Evolutionary conservation across 1,140 invertebrate species (phyloP).

Genomic region (Macrosteles quadrilineatus): DNA sequence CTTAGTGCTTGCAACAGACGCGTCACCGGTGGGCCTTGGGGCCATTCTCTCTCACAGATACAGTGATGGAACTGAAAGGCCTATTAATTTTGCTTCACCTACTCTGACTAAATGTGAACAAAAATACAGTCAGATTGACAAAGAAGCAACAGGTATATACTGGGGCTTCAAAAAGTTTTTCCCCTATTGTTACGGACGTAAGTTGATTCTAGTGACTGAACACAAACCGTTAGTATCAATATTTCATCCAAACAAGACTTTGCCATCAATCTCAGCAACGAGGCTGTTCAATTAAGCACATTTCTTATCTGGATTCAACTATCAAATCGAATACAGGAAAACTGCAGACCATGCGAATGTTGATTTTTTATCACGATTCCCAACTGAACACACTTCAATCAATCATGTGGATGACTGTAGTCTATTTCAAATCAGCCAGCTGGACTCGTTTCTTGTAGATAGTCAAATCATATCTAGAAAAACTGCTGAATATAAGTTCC

Average conservation of each 20-base stretch:
- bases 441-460: background rate
- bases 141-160: constrained; percentile 48
- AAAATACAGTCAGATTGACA: constrained; percentile 48
- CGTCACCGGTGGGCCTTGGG: constrained; percentile 54
- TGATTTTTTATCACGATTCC: background rate
- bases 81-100: constrained; percentile 52
- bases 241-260: background rate
- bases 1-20: constrained; percentile 53
- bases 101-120: constrained; percentile 49
- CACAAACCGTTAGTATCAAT: background rate
- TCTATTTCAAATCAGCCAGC: background rate
- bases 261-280: background rate
- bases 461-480: too few relatives aligned
- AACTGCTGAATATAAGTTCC: too few relatives aligned
- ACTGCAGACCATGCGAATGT: background rate
- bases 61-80: constrained; percentile 47
- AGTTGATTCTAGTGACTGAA: background rate
- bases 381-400: background rate
- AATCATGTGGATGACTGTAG: background rate
- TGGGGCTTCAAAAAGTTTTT: constrained; percentile 49
- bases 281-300: background rate
- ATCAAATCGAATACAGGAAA: background rate
- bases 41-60: constrained; percentile 51
- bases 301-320: constrained; percentile 3
- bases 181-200: constrained; percentile 39